These are phyloP conservation scores for Varanus salvator DNA, from an alignment of 2,113 vertebrate species.

Conservation along the genomic window DNA sequence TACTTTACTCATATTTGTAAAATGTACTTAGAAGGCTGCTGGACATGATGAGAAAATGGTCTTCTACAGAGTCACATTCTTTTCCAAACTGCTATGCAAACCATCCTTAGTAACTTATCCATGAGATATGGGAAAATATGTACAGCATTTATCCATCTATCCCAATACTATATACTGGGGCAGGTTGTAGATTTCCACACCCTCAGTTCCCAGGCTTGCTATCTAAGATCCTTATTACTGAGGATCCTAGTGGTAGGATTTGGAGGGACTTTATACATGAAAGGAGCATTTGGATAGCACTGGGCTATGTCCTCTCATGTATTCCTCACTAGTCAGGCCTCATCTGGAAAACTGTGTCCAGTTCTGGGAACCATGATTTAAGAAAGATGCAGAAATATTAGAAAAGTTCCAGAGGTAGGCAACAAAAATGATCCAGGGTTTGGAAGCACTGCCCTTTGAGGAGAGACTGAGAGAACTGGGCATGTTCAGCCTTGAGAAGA, in stretches of 20 bases:
- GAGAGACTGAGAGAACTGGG: too few relatives aligned
- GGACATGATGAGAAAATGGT: neutral
- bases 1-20: neutral
- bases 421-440: too few relatives aligned
- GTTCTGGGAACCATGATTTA: too few relatives aligned
- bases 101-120: neutral
- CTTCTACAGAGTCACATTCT: neutral
- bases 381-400: too few relatives aligned
- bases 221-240: neutral
- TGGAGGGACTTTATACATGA: neutral
- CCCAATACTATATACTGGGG: neutral
- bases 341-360: too few relatives aligned
- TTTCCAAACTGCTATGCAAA: neutral
- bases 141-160: neutral
- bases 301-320: neutral
- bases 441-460: too few relatives aligned
- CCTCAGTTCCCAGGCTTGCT: neutral
- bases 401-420: too few relatives aligned
- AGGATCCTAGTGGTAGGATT: neutral
- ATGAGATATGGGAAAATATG: neutral
- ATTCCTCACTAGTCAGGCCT: too few relatives aligned
- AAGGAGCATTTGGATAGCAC: neutral
- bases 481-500: too few relatives aligned
- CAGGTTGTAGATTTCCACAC: neutral
- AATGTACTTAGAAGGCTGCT: neutral